Evolutionary conservation across 1,140 invertebrate genomes (phyloP), one percentile per base, ranked within the genome.

Genomic region (Antheraea mylitta): DNA sequence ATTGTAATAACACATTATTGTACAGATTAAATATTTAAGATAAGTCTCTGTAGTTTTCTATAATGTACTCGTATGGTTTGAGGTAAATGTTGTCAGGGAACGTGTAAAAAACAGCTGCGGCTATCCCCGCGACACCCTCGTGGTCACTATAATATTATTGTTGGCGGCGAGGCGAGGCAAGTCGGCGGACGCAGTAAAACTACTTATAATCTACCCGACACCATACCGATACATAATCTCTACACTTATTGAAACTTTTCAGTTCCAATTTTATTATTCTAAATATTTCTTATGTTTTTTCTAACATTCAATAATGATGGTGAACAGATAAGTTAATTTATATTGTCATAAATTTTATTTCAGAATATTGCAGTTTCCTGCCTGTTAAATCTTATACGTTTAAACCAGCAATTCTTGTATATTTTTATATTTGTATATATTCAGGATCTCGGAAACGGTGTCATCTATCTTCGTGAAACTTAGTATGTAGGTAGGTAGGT

Each of bases 61-160:
- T 64, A 70, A 67, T 72, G 71, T 30, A 30, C 22, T 30, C 22
- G 22, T 67, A 72, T 62, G 75, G 68, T 71, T 74, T 65, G 70
- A 68, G 83, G 79, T 77, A 82, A 79, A 84, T 71, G 75, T 79
- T 77, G 78, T 82, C 76, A 71, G 73, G 78, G 75, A 85, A 77
- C 80, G 82, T 89, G 87, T 91, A 91, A 91, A 91, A 91, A 90
- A 90, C 89, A 91, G 85, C 86, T 91, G 89, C 77, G 81, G 73
- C 81, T n/a, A 67, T 65, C 68, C 64, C 60, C 70, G 80, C 70
- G 82, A 80, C 82, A 83, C 86, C 86, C 86, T 85, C 78, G 84
- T 77, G 85, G 86, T 84, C 83, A 81, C 78, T 75, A 74, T 82
- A 53, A 53, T 53, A 74, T 82, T 85, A 82, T 81, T 82, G 78